Conservation (phyloP, 35 echinoderm and acorn worm species). For the Apostichopus japonicus region DNA sequence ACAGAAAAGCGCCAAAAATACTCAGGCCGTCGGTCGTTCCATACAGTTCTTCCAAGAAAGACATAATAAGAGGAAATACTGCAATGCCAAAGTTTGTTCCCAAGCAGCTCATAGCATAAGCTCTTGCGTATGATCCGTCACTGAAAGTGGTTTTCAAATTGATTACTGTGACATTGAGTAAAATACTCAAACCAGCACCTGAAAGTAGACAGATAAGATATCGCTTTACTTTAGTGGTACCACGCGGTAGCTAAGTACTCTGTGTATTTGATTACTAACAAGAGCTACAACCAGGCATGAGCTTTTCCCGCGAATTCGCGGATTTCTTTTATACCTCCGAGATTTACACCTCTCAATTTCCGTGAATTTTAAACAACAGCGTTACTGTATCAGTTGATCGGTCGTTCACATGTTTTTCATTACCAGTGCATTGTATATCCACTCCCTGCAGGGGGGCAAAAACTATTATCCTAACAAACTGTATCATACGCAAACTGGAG, state of each 20-base stretch:
- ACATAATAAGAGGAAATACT: not conserved
- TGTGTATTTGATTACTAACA: not conserved
- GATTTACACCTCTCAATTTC: too few species aligned
- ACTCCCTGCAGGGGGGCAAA: too few species aligned
- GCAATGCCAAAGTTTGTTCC: not conserved
- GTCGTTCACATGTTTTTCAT: too few species aligned
- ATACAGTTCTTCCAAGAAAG: not conserved
- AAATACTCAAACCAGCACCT: slow-evolving; percentile 24
- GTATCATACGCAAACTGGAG: too few species aligned
- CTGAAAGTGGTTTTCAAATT: not conserved
- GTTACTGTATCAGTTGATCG: too few species aligned
- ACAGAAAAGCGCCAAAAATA: not conserved
- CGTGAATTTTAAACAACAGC: too few species aligned
- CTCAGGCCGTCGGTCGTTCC: not conserved
- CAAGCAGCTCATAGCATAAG: not conserved
- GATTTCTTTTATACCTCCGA: too few species aligned
- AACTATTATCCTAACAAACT: too few species aligned
- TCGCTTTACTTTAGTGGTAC: not conserved
- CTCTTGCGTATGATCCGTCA: not conserved
- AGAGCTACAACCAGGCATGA: too few species aligned
- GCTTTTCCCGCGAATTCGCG: too few species aligned
- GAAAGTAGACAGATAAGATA: not conserved
- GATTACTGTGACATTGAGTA: not conserved
- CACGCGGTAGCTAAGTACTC: not conserved
- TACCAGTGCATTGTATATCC: too few species aligned